phyloP scores from a whole-genome alignment of 2,113 vertebrate genomes.

The Nerophis lumbriciformis region DNA sequence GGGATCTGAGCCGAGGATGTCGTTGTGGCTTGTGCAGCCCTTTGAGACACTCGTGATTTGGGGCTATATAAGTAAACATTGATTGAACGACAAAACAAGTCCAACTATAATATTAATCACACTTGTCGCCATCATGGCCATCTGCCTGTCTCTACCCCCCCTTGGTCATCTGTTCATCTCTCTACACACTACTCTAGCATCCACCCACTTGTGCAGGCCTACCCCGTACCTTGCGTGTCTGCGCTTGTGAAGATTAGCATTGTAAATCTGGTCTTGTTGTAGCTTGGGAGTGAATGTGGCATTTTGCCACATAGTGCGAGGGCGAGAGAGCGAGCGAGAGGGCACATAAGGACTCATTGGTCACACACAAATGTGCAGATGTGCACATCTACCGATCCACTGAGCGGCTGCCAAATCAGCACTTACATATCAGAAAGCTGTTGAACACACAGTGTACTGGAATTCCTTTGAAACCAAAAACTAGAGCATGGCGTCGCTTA shows the following conservation, averaged over 20 bases:
- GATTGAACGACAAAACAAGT: too few relatives aligned
- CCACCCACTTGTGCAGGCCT: not conserved
- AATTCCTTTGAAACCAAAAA: not conserved
- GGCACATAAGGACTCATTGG: slow-evolving; percentile 9
- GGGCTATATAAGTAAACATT: too few relatives aligned
- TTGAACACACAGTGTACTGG: too few relatives aligned
- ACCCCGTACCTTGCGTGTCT: slow-evolving; percentile 5
- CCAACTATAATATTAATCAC: too few relatives aligned
- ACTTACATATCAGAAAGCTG: too few relatives aligned
- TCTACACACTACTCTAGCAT: not conserved
- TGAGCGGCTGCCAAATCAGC: slow-evolving; percentile 6
- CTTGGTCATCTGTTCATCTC: slow-evolving; percentile 17
- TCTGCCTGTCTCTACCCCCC: not conserved
- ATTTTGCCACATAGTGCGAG: slow-evolving; percentile 8
- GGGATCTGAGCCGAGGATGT: too few relatives aligned
- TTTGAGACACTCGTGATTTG: too few relatives aligned
- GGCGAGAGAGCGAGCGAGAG: not conserved
- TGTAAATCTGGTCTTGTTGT: slow-evolving; percentile 33
- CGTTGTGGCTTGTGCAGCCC: too few relatives aligned
- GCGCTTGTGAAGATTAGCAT: slow-evolving; percentile 16
- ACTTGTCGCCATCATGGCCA: too few relatives aligned
- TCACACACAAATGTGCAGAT: slow-evolving; percentile 21
- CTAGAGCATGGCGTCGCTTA: slow-evolving; percentile 1
- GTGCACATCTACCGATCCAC: slow-evolving; percentile 9
- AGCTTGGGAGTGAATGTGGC: slow-evolving; percentile 14